phyloP scores from a whole-genome alignment of 2,888 invertebrate genomes.

The Abrostola tripartita region DNA sequence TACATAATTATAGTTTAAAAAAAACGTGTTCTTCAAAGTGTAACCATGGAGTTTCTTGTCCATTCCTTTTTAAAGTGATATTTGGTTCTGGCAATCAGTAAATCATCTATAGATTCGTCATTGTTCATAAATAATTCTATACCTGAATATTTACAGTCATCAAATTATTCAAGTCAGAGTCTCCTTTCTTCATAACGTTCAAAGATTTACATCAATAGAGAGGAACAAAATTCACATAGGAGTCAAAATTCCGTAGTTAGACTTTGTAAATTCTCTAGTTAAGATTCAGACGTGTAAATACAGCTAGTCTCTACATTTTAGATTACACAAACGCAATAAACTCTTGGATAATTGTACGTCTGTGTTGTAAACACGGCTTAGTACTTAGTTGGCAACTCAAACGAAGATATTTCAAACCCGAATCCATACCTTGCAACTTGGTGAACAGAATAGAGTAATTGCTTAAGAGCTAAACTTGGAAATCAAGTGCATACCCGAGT shows the following conservation, averaged over 20 bases:
- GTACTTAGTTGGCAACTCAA: conserved; percentile 44
- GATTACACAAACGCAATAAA: conserved; percentile 20
- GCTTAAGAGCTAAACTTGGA: conserved; percentile 62
- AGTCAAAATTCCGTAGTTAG: background rate
- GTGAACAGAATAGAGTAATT: conserved; percentile 66
- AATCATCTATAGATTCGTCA: no score
- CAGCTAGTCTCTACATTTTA: conserved; percentile 5
- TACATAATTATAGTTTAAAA: no score
- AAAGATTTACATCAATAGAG: background rate
- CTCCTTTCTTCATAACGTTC: no score
- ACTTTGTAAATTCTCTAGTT: conserved; percentile 1
- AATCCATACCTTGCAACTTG: conserved; percentile 47
- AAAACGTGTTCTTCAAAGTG: no score
- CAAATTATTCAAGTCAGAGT: no score
- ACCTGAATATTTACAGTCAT: no score
- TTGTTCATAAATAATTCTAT: no score
- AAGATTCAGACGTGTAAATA: background rate
- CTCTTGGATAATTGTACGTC: conserved; percentile 12
- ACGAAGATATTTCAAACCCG: conserved; percentile 42
- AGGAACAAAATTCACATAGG: background rate
- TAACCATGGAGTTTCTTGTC: no score
- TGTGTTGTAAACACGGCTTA: conserved; percentile 28
- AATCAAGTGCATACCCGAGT: conserved; percentile 69
- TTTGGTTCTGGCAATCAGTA: no score
- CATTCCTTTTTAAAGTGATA: no score